Percentiles rank a stretch among this genome's conserved stretches.
phyloP scores from a whole-genome alignment of 1,140 invertebrate genomes.

The Drosophila azteca region DNA sequence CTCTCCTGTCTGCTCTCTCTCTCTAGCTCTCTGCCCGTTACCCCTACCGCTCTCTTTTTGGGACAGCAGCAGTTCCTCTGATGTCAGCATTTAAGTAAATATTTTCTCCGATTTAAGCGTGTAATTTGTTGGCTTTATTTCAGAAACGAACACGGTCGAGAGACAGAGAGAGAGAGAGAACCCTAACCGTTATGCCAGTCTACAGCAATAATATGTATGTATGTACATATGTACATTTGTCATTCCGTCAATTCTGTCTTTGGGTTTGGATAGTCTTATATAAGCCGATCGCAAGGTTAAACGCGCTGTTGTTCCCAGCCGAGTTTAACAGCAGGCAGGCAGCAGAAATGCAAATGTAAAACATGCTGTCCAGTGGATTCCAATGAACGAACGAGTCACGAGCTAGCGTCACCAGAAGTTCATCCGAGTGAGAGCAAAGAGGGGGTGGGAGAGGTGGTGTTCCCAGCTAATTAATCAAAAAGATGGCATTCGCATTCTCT shows the following conservation, averaged over 20 bases:
- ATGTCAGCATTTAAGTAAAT: conserved; percentile 78
- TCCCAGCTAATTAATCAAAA: conserved; percentile 76
- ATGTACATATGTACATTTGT: too few relatives aligned
- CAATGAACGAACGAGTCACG: conserved; percentile 32
- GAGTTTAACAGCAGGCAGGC: neutral
- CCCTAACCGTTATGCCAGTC: conserved; percentile 36
- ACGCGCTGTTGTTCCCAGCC: conserved; percentile 20
- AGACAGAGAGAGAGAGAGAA: neutral
- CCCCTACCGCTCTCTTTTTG: conserved; percentile 1
- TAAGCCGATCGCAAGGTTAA: conserved; percentile 46
- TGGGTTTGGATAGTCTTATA: conserved; percentile 30
- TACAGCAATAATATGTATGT: neutral
- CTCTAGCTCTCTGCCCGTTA: conserved; percentile 2
- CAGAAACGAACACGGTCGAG: too few relatives aligned
- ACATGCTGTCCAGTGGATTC: conserved; percentile 30
- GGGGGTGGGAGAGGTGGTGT: conserved; percentile 11
- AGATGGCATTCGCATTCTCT: neutral
- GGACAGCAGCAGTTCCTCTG: conserved; percentile 49
- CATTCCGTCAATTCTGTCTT: neutral
- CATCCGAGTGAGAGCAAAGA: neutral
- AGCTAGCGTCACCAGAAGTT: conserved; percentile 30
- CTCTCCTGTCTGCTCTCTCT: neutral
- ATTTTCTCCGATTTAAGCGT: conserved; percentile 75
- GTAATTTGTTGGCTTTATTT: conserved; percentile 76
- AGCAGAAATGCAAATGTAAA: conserved; percentile 39